Conservation (phyloP, 92 coral and sea anemone species). For the Epizoanthus rinbou region DNA sequence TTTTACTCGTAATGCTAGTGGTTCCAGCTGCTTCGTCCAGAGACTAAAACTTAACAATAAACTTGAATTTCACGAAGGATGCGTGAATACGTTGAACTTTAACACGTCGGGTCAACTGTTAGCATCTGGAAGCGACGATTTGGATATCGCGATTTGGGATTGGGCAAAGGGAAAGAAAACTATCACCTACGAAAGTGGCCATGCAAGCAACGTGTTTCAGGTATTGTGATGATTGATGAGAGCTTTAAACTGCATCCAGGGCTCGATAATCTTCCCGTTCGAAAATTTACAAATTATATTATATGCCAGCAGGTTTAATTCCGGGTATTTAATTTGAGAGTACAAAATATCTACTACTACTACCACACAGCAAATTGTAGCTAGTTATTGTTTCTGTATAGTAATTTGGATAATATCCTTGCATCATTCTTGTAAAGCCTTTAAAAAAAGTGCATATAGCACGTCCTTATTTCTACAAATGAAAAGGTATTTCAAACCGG, state of each 20-base stretch:
- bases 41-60: constrained; percentile 76
- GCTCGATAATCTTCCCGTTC: too few relatives aligned
- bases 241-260: not conserved
- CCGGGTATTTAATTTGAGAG: too few relatives aligned
- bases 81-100: constrained; percentile 96
- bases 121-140: constrained; percentile 97
- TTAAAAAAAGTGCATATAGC: too few relatives aligned
- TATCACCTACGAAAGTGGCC: constrained; percentile 92
- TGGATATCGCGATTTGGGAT: constrained; percentile 96
- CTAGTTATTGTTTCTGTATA: too few relatives aligned
- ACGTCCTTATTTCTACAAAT: too few relatives aligned
- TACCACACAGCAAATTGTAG: too few relatives aligned
- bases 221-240: constrained; percentile 44
- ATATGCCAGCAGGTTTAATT: too few relatives aligned
- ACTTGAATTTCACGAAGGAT: constrained; percentile 84
- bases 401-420: too few relatives aligned
- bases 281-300: too few relatives aligned
- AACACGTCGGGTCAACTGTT: constrained; percentile 85
- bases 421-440: too few relatives aligned
- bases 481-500: too few relatives aligned
- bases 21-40: constrained; percentile 80
- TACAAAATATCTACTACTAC: too few relatives aligned
- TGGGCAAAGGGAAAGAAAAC: constrained; percentile 94
- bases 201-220: constrained; percentile 97
- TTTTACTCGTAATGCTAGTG: constrained; percentile 84